phyloP scores from a whole-genome alignment of 2,113 vertebrate species.

The Semicossyphus pulcher region DNA sequence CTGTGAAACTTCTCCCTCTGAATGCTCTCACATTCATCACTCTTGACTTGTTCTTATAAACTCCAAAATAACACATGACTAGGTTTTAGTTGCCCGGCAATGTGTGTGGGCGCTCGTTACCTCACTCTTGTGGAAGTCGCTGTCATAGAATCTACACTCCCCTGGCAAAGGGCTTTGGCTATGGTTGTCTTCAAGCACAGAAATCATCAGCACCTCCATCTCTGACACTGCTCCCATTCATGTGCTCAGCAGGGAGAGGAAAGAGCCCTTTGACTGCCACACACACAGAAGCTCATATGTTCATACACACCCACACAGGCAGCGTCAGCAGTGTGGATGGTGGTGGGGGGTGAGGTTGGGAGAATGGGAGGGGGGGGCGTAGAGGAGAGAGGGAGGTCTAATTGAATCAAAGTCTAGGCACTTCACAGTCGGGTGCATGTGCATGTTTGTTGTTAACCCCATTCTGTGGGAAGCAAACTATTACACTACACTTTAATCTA shows the following conservation, averaged over 20 bases:
- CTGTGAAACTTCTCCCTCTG: neutral
- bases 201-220: conserved; percentile 83
- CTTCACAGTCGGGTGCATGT: conserved; percentile 49
- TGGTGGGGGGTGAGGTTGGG: conserved; percentile 28
- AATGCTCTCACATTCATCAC: neutral
- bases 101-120: conserved; percentile 69
- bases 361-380: conserved; percentile 33
- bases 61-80: neutral
- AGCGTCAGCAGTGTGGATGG: conserved; percentile 66
- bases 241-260: conserved; percentile 66
- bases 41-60: conserved; percentile 4
- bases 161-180: conserved; percentile 75
- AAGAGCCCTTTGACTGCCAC: conserved; percentile 74
- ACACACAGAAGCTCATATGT: conserved; percentile 59
- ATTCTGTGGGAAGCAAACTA: conserved; percentile 26
- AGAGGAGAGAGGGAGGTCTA: conserved; percentile 66
- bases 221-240: conserved; percentile 77
- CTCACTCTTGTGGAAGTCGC: conserved; percentile 81
- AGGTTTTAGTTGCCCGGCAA: conserved; percentile 41
- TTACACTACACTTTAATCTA: neutral
- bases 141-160: conserved; percentile 79
- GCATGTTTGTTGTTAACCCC: conserved; percentile 30
- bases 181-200: conserved; percentile 76
- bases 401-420: conserved; percentile 77
- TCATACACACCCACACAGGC: conserved; percentile 73